A percentile compares a stretch with the other conserved stretches of the same genome.
These are phyloP conservation scores for Pyrgus malvae DNA, from an alignment of 2,888 invertebrate species.

Conservation along the genomic window DNA sequence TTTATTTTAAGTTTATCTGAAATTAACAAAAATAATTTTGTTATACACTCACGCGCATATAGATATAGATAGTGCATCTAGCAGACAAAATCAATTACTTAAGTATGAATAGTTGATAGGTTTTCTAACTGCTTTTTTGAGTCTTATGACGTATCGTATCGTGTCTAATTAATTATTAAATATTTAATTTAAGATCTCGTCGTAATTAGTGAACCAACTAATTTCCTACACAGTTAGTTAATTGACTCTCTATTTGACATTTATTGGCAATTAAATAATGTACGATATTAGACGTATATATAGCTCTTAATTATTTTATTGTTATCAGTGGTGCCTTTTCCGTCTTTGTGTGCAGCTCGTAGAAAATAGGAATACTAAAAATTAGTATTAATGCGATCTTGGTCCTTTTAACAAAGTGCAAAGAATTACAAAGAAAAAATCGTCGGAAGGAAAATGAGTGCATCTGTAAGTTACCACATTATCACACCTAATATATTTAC, in stretches of 20 bases:
- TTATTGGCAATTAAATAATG: slow-evolving; percentile 55
- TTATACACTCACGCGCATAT: too few relatives aligned
- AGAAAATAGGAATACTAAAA: neutral
- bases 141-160: neutral
- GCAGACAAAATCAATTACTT: too few relatives aligned
- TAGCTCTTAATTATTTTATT: slow-evolving; percentile 41
- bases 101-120: too few relatives aligned
- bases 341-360: neutral
- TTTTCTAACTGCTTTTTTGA: too few relatives aligned
- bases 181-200: slow-evolving; percentile 34
- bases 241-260: slow-evolving; percentile 51
- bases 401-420: neutral
- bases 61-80: too few relatives aligned
- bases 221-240: slow-evolving; percentile 53
- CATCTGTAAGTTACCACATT: slow-evolving; percentile 20
- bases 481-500: neutral
- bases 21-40: too few relatives aligned
- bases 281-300: slow-evolving; percentile 52
- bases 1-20: too few relatives aligned
- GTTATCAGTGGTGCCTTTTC: slow-evolving; percentile 41
- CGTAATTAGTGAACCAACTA: slow-evolving; percentile 31
- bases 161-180: slow-evolving; percentile 31
- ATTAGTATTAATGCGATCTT: neutral
- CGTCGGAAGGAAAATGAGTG: neutral
- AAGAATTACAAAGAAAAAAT: slow-evolving; percentile 1